These are phyloP conservation scores for Eupithecia pulchellata DNA, from an alignment of 2,888 invertebrate genomes.

Conservation along the genomic window DNA sequence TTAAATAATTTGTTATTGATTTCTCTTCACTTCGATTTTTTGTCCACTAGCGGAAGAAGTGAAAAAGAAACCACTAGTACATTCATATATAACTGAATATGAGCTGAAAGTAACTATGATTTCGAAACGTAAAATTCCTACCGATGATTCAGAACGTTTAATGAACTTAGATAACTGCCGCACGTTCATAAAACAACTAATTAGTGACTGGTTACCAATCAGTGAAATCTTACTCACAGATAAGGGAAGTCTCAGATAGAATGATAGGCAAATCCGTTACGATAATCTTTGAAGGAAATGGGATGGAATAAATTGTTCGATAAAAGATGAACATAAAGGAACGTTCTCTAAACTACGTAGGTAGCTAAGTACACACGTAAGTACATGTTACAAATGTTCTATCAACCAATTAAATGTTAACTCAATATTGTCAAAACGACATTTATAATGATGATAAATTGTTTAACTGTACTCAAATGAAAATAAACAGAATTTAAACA, in stretches of 20 bases:
- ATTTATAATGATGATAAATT: background rate
- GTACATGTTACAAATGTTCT: too few relatives aligned
- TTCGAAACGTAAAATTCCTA: conserved; percentile 1
- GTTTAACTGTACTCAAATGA: too few relatives aligned
- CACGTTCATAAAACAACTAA: conserved; percentile 24
- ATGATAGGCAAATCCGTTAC: background rate
- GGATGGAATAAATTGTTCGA: background rate
- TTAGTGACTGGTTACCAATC: conserved; percentile 24
- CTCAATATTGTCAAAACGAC: background rate
- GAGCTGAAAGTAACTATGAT: conserved; percentile 1
- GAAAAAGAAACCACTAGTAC: too few relatives aligned
- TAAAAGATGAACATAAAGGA: background rate
- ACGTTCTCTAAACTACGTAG: background rate
- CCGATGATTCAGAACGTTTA: conserved; percentile 15
- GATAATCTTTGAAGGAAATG: background rate
- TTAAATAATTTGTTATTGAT: too few relatives aligned
- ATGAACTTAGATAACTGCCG: conserved; percentile 9
- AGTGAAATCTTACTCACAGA: conserved; percentile 26
- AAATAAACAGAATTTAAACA: background rate
- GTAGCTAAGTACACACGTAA: too few relatives aligned
- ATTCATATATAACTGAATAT: too few relatives aligned
- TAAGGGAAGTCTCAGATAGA: background rate
- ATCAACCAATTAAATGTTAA: too few relatives aligned
- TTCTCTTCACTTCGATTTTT: too few relatives aligned
- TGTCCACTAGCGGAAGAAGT: too few relatives aligned